Base-by-base conservation (phyloP, 2,113 vertebrate genomes). In the Fregata magnificens region DNA sequence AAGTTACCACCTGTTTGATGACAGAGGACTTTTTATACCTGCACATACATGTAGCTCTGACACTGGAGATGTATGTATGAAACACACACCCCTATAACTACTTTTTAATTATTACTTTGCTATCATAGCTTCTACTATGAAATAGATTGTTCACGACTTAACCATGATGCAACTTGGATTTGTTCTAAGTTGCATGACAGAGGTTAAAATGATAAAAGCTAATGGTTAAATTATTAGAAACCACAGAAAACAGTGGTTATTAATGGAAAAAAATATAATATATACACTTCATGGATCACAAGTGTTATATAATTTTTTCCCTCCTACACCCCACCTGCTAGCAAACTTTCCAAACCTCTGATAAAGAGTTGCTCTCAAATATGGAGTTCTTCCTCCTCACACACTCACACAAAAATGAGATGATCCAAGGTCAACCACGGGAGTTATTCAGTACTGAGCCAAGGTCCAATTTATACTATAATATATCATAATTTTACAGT, bases 401-500 rank as follows among this genome's bases (percentile, higher is more conserved):
- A 83, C 7, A 34, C 29, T 58, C 53, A n/a, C 47, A 62, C 63
- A 94, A 81, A 90, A 83, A 91, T 55, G 55, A 81, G 28, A 65
- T 74, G 82, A 88, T 76, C 47, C 77, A 94, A 96, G 94, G 95
- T 95, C 90, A 93, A 7, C 88, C 63, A 90, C 6, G 21, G 6
- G 5, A 55, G 65, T 59, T 94, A 81, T 67, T 81, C 85, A 83
- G 29, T 59, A 84, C 16, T 74, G 38, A 73, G 69, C 38, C 76
- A 72, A 95, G 45, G 63, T 78, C 16, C 80, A 71, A 79, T 90
- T 95, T 88, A 90, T 86, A 66, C 34, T 31, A 63, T 77, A 88
- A 93, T 95, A 86, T 76, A 95, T 92, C 92, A 88, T 86, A 81
- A 92, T 97, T 96, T 86, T 94, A 92, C 95, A 88, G 72, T 95